These are phyloP conservation scores for Threskiornis aethiopicus DNA, from an alignment of 2,797 vertebrate genomes.

Conservation along the genomic window DNA sequence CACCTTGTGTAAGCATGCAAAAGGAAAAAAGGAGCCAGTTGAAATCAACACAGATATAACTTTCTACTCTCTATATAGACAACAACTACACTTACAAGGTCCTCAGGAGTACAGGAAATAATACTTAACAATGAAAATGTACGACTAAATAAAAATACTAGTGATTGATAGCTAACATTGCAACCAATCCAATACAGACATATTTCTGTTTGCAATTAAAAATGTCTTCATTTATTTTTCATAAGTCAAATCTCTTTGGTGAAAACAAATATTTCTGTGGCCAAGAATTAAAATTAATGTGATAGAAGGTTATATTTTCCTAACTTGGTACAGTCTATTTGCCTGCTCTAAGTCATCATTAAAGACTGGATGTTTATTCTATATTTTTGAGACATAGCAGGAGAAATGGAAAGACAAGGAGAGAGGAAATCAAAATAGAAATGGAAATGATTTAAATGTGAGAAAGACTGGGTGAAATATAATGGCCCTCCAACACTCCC, in stretches of 20 bases:
- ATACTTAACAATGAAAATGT: neutral
- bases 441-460: neutral
- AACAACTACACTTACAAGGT: neutral
- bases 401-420: neutral
- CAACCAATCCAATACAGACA: slow-evolving; percentile 2
- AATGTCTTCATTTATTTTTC: slow-evolving; percentile 58
- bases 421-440: neutral
- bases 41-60: neutral
- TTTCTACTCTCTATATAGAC: neutral
- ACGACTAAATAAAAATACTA: slow-evolving; percentile 11
- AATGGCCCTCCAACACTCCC: neutral
- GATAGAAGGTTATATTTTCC: neutral
- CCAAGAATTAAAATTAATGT: slow-evolving; percentile 38
- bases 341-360: neutral
- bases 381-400: neutral
- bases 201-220: slow-evolving; percentile 43
- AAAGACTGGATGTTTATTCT: neutral
- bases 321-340: neutral
- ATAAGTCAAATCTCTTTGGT: slow-evolving; percentile 51
- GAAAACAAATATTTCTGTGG: slow-evolving; percentile 38
- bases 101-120: neutral
- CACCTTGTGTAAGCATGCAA: neutral
- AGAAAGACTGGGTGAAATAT: neutral
- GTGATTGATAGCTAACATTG: slow-evolving; percentile 5
- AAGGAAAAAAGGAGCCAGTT: neutral